Evolutionary conservation across 2,113 vertebrate genomes (phyloP).

Genomic region (Gulo gulo): DNA sequence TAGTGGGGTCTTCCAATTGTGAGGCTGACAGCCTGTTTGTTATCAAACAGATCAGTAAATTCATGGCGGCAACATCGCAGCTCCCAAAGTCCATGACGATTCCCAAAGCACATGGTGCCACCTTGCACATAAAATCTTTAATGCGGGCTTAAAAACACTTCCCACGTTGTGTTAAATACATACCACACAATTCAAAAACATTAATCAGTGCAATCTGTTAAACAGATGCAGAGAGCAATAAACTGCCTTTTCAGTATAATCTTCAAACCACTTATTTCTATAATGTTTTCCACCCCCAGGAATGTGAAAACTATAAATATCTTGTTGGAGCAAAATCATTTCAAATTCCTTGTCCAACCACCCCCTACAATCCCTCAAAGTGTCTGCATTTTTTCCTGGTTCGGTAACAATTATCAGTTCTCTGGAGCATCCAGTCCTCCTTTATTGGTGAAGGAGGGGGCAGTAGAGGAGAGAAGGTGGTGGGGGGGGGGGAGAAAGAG

Average conservation of each 20-base stretch:
- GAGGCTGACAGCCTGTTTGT: conserved; percentile 15
- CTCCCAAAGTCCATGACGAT: conserved; percentile 42
- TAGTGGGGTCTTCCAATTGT: neutral
- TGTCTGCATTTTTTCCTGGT: neutral
- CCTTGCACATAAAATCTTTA: conserved; percentile 11
- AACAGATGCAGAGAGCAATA: neutral
- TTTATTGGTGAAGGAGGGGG: neutral
- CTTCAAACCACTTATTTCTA: neutral
- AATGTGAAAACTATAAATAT: neutral
- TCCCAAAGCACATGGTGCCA: neutral
- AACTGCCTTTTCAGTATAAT: neutral
- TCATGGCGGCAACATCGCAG: conserved; percentile 37
- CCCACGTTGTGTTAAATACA: conserved; percentile 46
- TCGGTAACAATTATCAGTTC: neutral
- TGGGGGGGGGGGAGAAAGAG: neutral
- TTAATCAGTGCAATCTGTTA: conserved; percentile 36
- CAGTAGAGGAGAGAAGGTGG: neutral
- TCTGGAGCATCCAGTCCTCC: neutral
- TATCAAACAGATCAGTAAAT: conserved; percentile 58
- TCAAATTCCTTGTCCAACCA: neutral
- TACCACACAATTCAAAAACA: conserved; percentile 54
- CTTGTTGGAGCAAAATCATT: neutral
- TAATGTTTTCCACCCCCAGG: neutral
- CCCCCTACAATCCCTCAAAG: neutral
- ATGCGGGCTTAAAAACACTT: conserved; percentile 48